Base-by-base conservation (phyloP, 2,113 vertebrate genomes). In the Cebidichthys violaceus region DNA sequence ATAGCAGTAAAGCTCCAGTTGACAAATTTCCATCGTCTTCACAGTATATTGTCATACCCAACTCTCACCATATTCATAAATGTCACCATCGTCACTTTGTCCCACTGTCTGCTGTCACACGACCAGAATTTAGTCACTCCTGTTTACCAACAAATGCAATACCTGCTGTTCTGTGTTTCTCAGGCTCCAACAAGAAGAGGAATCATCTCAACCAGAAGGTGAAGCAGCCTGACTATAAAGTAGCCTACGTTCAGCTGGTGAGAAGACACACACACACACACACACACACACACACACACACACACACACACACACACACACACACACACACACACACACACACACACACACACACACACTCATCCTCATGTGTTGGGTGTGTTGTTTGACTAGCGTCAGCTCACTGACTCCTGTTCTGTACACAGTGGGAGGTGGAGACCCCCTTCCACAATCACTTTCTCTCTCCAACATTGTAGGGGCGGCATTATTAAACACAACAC, bases 211-310 rank as follows among this genome's bases (percentile, higher is more conserved):
- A 97, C 76, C 96, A 96, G 88, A 95, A 93, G 31, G 92, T 98
- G 72, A 99, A 99, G 93, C 91, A 91, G 67, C 97, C 98, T 0
- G 98, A 99, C 92, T 98, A 96, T 92, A 99, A 99, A 94, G 96
- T 99, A 0, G 98, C 98, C 27, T 99, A 99, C 4, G 95, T 99
- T 84, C 98, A 99, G 91, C 92, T 99, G 97, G 98, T 99, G 91
- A 98, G 98, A 92, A 77, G 61, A 66, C 69, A 52, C 55, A 66
- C 20, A 77, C 72, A 81, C 70, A 61, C 73, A 41, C 59, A 65
- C 45, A 59, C 57, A 54, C 59, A 55, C 45, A 47, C 43, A 68
- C 45, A 45, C 60, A 62, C 27, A 79, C 68, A 82, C 72, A 59
- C 72, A 59, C 72, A 52, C 55, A 60, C 70, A 65, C 68, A 47